Conservation (phyloP, 2,888 invertebrate genomes). For the Noctuana brunneofusca region DNA sequence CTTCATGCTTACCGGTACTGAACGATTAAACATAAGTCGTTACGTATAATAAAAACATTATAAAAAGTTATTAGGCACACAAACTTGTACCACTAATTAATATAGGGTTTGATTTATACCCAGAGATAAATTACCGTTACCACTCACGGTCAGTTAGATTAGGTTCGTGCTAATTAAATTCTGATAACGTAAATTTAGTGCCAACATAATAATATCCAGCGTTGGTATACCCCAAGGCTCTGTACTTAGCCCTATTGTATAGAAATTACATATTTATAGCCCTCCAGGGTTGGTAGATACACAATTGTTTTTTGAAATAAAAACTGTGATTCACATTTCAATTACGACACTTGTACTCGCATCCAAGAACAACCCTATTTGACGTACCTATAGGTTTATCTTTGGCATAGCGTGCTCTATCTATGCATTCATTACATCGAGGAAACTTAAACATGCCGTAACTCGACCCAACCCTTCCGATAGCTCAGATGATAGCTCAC, state of each 20-base stretch:
- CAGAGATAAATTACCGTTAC: too few relatives aligned
- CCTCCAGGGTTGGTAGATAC: too few relatives aligned
- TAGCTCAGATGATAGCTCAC: conserved; percentile 37
- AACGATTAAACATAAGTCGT: too few relatives aligned
- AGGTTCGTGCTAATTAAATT: neutral
- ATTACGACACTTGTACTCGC: neutral
- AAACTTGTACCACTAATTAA: too few relatives aligned
- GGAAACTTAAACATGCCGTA: conserved; percentile 21
- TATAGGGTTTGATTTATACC: too few relatives aligned
- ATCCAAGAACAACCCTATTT: neutral
- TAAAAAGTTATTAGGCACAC: too few relatives aligned
- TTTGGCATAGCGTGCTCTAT: conserved; percentile 7
- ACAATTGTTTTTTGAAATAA: neutral
- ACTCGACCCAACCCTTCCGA: conserved; percentile 26
- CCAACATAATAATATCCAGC: neutral
- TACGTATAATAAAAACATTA: too few relatives aligned
- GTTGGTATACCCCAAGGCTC: neutral
- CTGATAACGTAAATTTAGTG: neutral
- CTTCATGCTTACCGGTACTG: too few relatives aligned
- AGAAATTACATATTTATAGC: neutral
- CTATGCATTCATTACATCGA: conserved; percentile 6
- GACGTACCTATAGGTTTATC: conserved; percentile 7
- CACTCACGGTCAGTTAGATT: neutral
- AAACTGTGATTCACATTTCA: too few relatives aligned
- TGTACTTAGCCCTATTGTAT: neutral